phyloP scores from a whole-genome alignment of 2,113 vertebrate genomes.

The Eudyptes chrysolophus region DNA sequence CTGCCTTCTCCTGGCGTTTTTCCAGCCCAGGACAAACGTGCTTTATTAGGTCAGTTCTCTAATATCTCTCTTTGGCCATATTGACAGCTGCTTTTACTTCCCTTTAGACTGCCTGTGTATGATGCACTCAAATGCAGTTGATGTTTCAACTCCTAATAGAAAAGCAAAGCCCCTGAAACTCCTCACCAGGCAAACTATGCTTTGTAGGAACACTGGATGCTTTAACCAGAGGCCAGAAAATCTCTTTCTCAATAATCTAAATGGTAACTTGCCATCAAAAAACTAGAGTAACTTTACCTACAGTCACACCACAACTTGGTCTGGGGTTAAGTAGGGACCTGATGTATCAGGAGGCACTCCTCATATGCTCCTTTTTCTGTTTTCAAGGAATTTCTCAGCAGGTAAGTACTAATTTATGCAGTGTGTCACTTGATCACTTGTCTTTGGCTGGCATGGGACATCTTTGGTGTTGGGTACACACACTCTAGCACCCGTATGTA shows the following conservation, averaged over 20 bases:
- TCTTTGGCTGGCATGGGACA: background rate
- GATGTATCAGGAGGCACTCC: background rate
- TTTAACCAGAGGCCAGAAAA: background rate
- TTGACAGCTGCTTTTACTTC: background rate
- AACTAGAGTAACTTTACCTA: background rate
- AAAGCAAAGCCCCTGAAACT: background rate
- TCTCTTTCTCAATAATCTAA: background rate
- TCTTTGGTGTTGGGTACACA: background rate
- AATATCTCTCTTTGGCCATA: background rate
- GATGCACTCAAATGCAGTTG: background rate
- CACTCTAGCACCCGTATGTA: background rate
- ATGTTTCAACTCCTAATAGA: background rate
- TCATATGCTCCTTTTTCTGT: background rate
- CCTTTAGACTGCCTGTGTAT: background rate
- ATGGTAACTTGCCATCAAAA: background rate
- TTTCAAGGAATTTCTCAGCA: background rate
- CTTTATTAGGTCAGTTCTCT: background rate
- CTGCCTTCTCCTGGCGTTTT: background rate
- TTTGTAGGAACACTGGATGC: background rate
- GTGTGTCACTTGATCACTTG: background rate
- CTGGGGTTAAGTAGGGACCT: background rate
- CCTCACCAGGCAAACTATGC: background rate
- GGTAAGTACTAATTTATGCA: background rate
- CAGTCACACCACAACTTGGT: background rate
- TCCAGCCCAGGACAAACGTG: background rate